Evolutionary conservation across 2,797 vertebrate species (phyloP).

Genomic region (Trachurus trachurus): DNA sequence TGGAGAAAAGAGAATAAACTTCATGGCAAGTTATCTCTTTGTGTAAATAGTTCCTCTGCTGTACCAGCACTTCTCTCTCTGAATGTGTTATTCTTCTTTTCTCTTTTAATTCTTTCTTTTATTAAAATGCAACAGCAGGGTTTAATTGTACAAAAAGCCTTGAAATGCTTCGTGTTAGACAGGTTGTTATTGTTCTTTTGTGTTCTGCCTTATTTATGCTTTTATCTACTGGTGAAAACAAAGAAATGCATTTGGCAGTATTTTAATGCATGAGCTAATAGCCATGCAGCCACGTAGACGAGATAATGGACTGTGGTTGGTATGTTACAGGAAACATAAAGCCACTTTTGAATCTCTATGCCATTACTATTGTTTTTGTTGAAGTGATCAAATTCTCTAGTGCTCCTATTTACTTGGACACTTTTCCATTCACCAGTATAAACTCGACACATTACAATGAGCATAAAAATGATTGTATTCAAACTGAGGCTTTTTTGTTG

Average conservation of each 20-base stretch:
- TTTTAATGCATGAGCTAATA: conserved; percentile 31
- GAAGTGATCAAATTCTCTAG: not conserved
- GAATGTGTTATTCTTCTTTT: not conserved
- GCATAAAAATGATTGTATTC: not conserved
- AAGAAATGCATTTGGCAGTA: not conserved
- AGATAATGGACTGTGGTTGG: conserved; percentile 41
- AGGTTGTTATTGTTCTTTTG: conserved; percentile 29
- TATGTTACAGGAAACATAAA: conserved; percentile 40
- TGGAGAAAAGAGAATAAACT: not conserved
- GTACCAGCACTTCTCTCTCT: not conserved
- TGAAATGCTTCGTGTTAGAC: conserved; percentile 5
- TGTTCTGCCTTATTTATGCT: conserved; percentile 1
- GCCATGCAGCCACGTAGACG: conserved; percentile 11
- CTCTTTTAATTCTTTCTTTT: not conserved
- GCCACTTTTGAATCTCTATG: conserved; percentile 14
- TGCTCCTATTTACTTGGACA: not conserved
- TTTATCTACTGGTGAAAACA: conserved; percentile 16
- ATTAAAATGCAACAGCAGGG: not conserved
- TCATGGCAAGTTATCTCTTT: not conserved
- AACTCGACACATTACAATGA: not conserved
- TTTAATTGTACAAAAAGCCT: conserved; percentile 11
- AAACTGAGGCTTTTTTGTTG: not conserved
- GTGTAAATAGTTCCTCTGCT: not conserved
- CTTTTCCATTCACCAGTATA: not conserved
- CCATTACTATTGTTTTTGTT: conserved; percentile 1